phyloP scores from a whole-genome alignment of 2,888 invertebrate species.

The Hemistola chrysoprasaria region DNA sequence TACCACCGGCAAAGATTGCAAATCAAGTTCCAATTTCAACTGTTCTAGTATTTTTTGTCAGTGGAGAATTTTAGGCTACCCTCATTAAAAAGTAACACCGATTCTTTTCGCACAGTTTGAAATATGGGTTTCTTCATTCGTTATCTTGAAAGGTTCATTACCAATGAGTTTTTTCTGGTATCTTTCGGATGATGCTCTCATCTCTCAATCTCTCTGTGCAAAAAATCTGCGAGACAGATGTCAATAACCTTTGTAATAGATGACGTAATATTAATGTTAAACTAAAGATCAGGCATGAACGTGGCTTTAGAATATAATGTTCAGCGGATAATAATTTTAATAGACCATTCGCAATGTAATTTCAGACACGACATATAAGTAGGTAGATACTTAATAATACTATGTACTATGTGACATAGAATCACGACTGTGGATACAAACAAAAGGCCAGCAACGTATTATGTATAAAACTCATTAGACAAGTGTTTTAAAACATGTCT shows the following conservation, averaged over 20 bases:
- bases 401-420: not conserved
- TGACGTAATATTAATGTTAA: slow-evolving; percentile 28
- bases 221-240: slow-evolving; percentile 25
- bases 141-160: slow-evolving; percentile 8
- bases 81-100: no score
- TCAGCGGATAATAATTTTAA: no score
- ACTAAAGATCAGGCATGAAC: slow-evolving; percentile 14
- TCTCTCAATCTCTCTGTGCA: slow-evolving; percentile 18
- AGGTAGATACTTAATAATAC: no score
- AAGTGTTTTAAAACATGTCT: slow-evolving; percentile 1
- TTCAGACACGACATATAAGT: no score
- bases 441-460: slow-evolving; percentile 5
- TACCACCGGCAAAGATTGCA: no score
- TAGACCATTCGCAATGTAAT: no score
- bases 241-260: slow-evolving; percentile 30
- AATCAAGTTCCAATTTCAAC: not conserved
- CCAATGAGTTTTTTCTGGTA: slow-evolving; percentile 11
- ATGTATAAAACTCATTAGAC: no score
- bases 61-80: no score
- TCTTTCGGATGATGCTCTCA: slow-evolving; percentile 28
- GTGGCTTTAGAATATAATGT: no score
- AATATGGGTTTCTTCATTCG: not conserved
- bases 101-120: no score
- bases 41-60: no score
- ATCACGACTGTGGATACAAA: slow-evolving; percentile 3